Evolutionary conservation across 2,113 vertebrate species (phyloP), one percentile per base, ranked within the genome.

Genomic region (Upupa epops): DNA sequence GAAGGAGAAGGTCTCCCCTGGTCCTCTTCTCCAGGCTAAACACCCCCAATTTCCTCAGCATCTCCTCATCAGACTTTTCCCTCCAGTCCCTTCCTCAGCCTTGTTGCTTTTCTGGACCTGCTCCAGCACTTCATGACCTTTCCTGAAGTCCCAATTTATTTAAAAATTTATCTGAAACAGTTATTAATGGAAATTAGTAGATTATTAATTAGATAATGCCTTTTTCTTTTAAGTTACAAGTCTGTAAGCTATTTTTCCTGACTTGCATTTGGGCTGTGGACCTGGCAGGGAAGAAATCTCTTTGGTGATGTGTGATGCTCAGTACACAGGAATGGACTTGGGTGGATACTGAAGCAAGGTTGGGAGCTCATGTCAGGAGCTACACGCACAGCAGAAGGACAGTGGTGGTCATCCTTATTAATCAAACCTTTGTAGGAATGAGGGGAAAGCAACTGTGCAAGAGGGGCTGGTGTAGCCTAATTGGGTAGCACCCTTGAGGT

Each of bases 401-500:
- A n/a, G n/a, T n/a, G n/a, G n/a, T n/a, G n/a, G n/a, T n/a, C n/a
- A n/a, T n/a, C n/a, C n/a, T n/a, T n/a, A n/a, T n/a, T n/a, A n/a
- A n/a, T n/a, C n/a, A n/a, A n/a, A n/a, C n/a, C n/a, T n/a, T n/a
- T n/a, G n/a, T n/a, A n/a, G n/a, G n/a, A n/a, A n/a, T n/a, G n/a
- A n/a, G n/a, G n/a, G n/a, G n/a, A n/a, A n/a, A n/a, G n/a, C n/a
- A n/a, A n/a, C n/a, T n/a, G n/a, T 36, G 46, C 1, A 1, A 8
- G 17, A 52, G 54, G 29, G 36, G 8, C 59, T 76, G 42, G 21
- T 17, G 40, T 46, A 9, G 12, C 9, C 1, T 42, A 36, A 21
- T 52, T 4, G 4, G 9, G 42, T 11, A 36, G 17, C 3, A 17
- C 5, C 34, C 2, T 0, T 36, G 5, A 7, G n/a, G n/a, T 13